Evolutionary conservation across 2,113 vertebrate species (phyloP), one percentile per base, ranked within the genome.

Genomic region (Phasianus colchicus): DNA sequence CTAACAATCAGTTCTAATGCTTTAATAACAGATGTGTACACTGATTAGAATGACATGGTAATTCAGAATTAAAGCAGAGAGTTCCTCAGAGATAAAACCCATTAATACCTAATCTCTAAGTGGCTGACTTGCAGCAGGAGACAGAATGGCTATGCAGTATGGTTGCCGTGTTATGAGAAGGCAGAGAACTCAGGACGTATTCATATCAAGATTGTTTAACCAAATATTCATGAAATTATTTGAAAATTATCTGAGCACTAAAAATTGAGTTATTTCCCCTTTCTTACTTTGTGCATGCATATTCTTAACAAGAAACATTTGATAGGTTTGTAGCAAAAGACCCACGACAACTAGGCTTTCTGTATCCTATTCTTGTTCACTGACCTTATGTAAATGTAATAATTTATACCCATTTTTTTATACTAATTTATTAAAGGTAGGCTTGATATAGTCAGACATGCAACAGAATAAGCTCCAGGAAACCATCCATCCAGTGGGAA

Each of bases 351-450:
- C 36, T 86, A 90, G 70, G 40, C 29, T 88, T 96, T 92, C 42
- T 86, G 42, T 86, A 89, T 95, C 82, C 34, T 90, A 27, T 74
- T 48, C 63, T 61, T 96, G 66, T 74, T 97, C 66, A 65, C 32
- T 97, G 91, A 96, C 92, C 90, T 97, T 85, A 95, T 72, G 61
- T 63, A 95, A 92, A 91, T 96, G 80, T 85, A 96, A 96, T 97
- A 29, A n/a, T 97, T 97, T 95, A 92, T 96, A 70, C n/a, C 60
- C 83, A 92, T 81, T 96, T 97, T 95, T 97, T 80, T 43, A 48
- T 67, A 43, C 17, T 90, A 93, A 94, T 71, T 7, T 86, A 79
- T 85, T 60, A 24, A 75, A 94, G 71, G 47, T 47, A 81, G 78
- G 91, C 83, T 85, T 96, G 61, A 81, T 95, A 77, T 81, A 94